A percentile compares a stretch with the other conserved stretches of the same genome.
These are phyloP conservation scores for Brachypterus glaber DNA, from an alignment of 2,888 invertebrate genomes.

Conservation along the genomic window DNA sequence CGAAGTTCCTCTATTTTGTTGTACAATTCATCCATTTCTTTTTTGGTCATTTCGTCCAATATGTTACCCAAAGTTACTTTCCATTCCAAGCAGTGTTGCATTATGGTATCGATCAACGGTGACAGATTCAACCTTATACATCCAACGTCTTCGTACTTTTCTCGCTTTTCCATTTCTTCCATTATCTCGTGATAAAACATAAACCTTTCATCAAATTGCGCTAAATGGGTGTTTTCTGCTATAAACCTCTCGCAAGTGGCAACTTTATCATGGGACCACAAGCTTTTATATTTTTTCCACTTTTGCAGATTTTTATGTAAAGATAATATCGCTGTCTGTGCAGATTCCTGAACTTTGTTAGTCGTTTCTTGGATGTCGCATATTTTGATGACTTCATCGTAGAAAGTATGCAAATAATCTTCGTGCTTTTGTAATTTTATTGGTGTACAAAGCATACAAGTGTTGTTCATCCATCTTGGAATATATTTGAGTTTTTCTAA, in stretches of 20 bases:
- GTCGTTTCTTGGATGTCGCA: constrained; percentile 59
- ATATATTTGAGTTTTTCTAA: constrained; percentile 65
- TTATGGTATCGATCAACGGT: constrained; percentile 60
- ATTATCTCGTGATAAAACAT: constrained; percentile 72
- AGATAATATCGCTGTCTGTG: constrained; percentile 55
- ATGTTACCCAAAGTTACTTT: constrained; percentile 61
- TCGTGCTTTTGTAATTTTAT: constrained; percentile 50
- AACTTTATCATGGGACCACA: constrained; percentile 70
- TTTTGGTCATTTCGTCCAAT: constrained; percentile 55
- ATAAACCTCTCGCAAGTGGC: constrained; percentile 70
- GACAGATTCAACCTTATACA: constrained; percentile 64
- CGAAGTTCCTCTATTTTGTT: constrained; percentile 53
- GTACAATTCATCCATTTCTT: constrained; percentile 59
- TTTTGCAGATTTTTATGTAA: constrained; percentile 52
- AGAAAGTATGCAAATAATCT: constrained; percentile 61
- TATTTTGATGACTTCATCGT: constrained; percentile 67
- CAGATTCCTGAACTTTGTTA: constrained; percentile 55
- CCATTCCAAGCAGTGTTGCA: constrained; percentile 72
- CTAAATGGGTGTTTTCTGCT: constrained; percentile 51
- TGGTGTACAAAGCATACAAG: constrained; percentile 64
- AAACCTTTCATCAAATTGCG: constrained; percentile 74
- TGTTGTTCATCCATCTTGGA: constrained; percentile 77
- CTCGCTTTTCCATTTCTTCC: constrained; percentile 41
- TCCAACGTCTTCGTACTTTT: constrained; percentile 54
- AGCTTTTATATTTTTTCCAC: constrained; percentile 63